Conservation (phyloP, 2,113 vertebrate genomes). For the Phoxinus phoxinus region DNA sequence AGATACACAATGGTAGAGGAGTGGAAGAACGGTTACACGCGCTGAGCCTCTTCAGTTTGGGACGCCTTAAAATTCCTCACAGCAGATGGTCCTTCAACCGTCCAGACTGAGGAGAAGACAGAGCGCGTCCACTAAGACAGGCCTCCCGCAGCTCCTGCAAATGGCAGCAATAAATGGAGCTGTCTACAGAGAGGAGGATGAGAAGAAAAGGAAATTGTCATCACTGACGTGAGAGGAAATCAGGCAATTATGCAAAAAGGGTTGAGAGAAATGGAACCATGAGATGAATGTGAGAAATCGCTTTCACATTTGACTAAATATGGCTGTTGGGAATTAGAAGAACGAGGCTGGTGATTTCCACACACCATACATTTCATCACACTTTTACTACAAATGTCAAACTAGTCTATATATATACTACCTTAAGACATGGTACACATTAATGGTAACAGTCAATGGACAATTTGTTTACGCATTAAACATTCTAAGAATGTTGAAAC, state of each 20-base stretch:
- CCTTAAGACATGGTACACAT: neutral
- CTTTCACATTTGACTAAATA: slow-evolving; percentile 6
- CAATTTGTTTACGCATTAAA: neutral
- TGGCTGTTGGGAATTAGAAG: neutral
- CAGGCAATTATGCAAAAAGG: slow-evolving; percentile 29
- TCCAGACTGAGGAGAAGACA: slow-evolving; percentile 52
- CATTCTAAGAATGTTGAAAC: neutral
- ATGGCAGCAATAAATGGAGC: slow-evolving; percentile 48
- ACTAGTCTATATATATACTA: no score
- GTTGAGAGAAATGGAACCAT: slow-evolving; percentile 11
- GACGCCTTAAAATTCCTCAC: slow-evolving; percentile 42
- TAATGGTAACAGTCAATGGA: neutral
- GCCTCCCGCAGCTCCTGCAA: slow-evolving; percentile 51
- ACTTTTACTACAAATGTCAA: neutral
- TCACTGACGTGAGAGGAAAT: slow-evolving; percentile 16
- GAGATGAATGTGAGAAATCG: slow-evolving; percentile 17
- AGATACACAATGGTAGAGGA: slow-evolving; percentile 25
- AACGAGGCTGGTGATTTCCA: neutral
- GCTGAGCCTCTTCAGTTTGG: slow-evolving; percentile 33
- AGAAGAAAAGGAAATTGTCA: slow-evolving; percentile 42
- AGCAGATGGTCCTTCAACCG: slow-evolving; percentile 61
- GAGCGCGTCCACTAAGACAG: slow-evolving; percentile 34
- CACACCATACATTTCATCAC: neutral
- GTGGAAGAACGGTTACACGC: slow-evolving; percentile 5
- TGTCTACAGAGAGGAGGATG: slow-evolving; percentile 17